These are phyloP conservation scores for Pherbina coryleti DNA, from an alignment of 2,888 invertebrate genomes.

Conservation along the genomic window DNA sequence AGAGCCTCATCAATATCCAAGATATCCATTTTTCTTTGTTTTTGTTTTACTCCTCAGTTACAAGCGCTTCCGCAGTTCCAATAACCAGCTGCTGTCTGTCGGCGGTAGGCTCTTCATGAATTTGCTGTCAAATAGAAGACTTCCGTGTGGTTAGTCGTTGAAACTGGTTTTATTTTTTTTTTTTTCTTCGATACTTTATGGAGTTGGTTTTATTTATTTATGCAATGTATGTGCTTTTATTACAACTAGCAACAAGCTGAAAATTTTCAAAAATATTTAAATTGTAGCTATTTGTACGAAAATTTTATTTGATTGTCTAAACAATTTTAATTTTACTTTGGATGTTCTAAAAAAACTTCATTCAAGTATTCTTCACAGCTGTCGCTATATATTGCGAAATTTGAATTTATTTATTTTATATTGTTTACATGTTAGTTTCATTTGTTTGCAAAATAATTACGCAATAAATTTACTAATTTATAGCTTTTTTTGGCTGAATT, in stretches of 20 bases:
- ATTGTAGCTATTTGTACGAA: background rate
- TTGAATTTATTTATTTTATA: background rate
- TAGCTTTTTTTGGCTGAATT: background rate
- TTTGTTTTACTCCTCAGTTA: background rate
- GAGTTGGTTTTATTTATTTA: background rate
- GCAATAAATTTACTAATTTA: background rate
- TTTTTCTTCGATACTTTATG: background rate
- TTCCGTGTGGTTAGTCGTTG: constrained; percentile 14
- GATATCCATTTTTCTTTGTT: constrained; percentile 62
- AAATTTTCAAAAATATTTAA: background rate
- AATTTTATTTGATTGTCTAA: background rate
- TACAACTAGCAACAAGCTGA: constrained; percentile 9
- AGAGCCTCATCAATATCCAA: constrained; percentile 68
- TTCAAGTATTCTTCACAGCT: constrained; percentile 16
- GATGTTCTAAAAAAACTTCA: background rate
- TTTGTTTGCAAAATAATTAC: background rate
- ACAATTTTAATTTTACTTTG: background rate
- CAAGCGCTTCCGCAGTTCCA: background rate
- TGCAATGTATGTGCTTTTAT: background rate
- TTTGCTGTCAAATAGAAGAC: background rate
- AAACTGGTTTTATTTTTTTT: background rate
- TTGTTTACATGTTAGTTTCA: background rate
- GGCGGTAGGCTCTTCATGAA: background rate
- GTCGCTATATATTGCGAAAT: background rate
- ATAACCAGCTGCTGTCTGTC: background rate